A percentile compares a stretch with the other conserved stretches of the same genome.
These are phyloP conservation scores for Megaceryle alcyon DNA, from an alignment of 2,797 vertebrate genomes.

Conservation along the genomic window DNA sequence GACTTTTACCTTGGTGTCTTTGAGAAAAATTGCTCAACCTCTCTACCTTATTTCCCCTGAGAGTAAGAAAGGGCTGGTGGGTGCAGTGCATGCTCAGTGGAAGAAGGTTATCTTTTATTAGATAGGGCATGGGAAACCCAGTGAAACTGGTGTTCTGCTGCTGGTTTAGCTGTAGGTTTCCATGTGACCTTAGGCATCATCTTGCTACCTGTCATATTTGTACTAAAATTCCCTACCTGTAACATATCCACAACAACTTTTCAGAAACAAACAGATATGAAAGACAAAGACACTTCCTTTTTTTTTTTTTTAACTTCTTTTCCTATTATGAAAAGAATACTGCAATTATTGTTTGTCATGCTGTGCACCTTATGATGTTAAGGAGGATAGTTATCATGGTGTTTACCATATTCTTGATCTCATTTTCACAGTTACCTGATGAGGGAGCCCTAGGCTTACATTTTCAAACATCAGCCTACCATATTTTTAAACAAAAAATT, in stretches of 20 bases:
- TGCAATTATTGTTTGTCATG: neutral
- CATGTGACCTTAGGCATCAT: neutral
- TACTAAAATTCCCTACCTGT: neutral
- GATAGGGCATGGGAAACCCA: neutral
- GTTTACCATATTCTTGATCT: neutral
- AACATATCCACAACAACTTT: neutral
- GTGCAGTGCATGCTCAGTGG: neutral
- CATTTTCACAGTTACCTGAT: constrained; percentile 29
- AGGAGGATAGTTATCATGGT: neutral
- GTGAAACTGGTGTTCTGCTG: neutral
- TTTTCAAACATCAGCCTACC: neutral
- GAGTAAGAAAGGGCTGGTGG: neutral
- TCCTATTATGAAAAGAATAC: neutral
- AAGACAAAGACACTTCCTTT: neutral
- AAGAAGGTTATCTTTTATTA: neutral
- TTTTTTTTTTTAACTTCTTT: neutral
- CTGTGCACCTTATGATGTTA: neutral
- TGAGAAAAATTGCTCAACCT: neutral
- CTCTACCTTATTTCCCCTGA: neutral
- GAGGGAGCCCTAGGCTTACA: constrained; percentile 48
- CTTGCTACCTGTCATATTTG: neutral
- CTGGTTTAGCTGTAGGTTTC: neutral
- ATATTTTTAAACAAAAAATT: neutral
- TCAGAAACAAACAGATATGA: neutral
- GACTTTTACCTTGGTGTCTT: neutral